Evolutionary conservation across 1,140 invertebrate genomes (phyloP).

Genomic region (Drosophila rhopaloa): DNA sequence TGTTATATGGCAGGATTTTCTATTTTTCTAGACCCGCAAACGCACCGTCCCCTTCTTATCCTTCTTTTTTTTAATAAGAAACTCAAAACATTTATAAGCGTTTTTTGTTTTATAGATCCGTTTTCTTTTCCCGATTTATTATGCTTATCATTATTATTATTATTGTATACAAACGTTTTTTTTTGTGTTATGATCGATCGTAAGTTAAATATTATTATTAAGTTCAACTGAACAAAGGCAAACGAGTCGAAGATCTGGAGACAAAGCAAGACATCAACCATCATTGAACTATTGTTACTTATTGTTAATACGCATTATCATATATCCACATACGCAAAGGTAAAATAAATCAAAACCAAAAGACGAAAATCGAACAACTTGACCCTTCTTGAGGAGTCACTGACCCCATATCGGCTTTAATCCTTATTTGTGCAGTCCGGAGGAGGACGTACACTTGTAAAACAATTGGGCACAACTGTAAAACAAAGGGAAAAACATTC

Average conservation of each 20-base stretch:
- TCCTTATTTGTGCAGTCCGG: conserved; percentile 2
- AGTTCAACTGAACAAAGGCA: conserved; percentile 45
- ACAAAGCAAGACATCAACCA: conserved; percentile 15
- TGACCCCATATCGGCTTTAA: conserved; percentile 26
- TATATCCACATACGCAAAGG: conserved; percentile 4
- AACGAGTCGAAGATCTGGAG: neutral
- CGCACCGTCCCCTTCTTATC: conserved; percentile 5
- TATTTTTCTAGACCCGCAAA: conserved; percentile 5
- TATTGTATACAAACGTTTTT: conserved; percentile 8
- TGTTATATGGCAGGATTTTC: neutral
- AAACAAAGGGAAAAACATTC: conserved; percentile 8
- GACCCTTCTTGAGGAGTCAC: neutral
- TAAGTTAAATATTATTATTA: conserved; percentile 36
- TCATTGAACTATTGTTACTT: conserved; percentile 47
- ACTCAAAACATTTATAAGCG: neutral
- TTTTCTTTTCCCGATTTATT: conserved; percentile 1
- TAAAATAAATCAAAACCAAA: conserved; percentile 5
- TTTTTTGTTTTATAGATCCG: neutral
- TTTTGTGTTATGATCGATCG: conserved; percentile 26
- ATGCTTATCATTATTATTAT: conserved; percentile 24
- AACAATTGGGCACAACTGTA: conserved; percentile 15
- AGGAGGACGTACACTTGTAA: conserved; percentile 10
- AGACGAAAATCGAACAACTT: conserved; percentile 22
- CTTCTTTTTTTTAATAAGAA: conserved; percentile 2
- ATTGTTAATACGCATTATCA: conserved; percentile 34